phyloP scores from a whole-genome alignment of 2,797 vertebrate genomes.

The Eupleurogrammus muticus region DNA sequence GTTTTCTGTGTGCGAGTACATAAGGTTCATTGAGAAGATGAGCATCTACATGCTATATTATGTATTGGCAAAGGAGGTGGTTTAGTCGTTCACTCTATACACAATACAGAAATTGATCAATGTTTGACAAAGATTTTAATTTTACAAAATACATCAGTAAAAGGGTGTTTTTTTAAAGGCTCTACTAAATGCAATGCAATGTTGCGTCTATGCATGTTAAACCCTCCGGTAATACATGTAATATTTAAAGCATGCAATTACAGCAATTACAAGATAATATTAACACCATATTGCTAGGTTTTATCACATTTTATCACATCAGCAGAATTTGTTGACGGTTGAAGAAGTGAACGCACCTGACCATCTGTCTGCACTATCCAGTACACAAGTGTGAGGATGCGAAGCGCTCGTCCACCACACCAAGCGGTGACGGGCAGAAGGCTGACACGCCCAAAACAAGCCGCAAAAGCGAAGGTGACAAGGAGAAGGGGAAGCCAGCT shows the following conservation, averaged over 20 bases:
- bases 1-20: constrained; percentile 4
- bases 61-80: background rate
- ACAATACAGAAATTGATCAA: constrained; percentile 1
- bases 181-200: background rate
- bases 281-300: background rate
- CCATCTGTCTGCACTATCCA: constrained; percentile 60
- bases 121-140: background rate
- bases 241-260: background rate
- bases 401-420: constrained; percentile 36
- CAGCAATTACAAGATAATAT: background rate
- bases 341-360: background rate
- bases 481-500: constrained; percentile 80
- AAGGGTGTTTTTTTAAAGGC: background rate
- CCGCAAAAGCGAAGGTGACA: constrained; percentile 81
- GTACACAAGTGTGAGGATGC: constrained; percentile 77
- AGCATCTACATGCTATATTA: background rate
- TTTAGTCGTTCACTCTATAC: background rate
- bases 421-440: constrained; percentile 76
- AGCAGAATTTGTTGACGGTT: background rate
- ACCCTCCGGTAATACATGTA: background rate
- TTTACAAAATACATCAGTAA: background rate
- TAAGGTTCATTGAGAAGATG: constrained; percentile 8
- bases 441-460: constrained; percentile 72
- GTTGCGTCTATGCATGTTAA: no score
- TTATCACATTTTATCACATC: background rate